These are phyloP conservation scores for Pterobdella sp. DNA, from an alignment of 2,888 invertebrate genomes.

Conservation along the genomic window DNA sequence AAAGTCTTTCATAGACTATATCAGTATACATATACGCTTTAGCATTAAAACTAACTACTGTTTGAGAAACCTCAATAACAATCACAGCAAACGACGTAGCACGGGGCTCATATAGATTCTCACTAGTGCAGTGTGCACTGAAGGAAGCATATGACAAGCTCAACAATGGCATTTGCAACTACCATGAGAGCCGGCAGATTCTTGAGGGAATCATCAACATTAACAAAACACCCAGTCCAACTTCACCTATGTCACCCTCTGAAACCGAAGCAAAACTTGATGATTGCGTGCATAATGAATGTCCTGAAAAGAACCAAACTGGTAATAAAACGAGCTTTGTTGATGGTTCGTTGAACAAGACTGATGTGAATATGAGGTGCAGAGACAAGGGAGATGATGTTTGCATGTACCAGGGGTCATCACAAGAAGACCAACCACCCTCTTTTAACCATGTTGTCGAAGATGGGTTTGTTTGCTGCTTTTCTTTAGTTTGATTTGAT, in stretches of 20 bases:
- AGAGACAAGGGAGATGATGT: neutral
- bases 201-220: slow-evolving; percentile 18
- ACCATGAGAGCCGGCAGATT: neutral
- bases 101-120: slow-evolving; percentile 29
- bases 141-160: slow-evolving; percentile 21
- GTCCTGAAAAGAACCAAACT: neutral
- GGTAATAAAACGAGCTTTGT: neutral
- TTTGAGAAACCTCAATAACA: neutral
- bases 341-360: neutral
- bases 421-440: neutral
- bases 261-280: neutral
- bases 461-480: too few species aligned
- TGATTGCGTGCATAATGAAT: slow-evolving; percentile 7
- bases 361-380: neutral
- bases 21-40: neutral
- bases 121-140: slow-evolving; percentile 24
- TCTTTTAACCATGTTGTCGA: neutral
- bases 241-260: neutral
- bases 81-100: slow-evolving; percentile 29
- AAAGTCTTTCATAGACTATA: too few species aligned
- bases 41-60: neutral
- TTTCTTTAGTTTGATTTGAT: too few species aligned
- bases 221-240: neutral
- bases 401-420: neutral
- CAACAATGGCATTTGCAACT: neutral